Evolutionary conservation across 2,888 invertebrate genomes (phyloP).

Genomic region (Sycophila texana): DNA sequence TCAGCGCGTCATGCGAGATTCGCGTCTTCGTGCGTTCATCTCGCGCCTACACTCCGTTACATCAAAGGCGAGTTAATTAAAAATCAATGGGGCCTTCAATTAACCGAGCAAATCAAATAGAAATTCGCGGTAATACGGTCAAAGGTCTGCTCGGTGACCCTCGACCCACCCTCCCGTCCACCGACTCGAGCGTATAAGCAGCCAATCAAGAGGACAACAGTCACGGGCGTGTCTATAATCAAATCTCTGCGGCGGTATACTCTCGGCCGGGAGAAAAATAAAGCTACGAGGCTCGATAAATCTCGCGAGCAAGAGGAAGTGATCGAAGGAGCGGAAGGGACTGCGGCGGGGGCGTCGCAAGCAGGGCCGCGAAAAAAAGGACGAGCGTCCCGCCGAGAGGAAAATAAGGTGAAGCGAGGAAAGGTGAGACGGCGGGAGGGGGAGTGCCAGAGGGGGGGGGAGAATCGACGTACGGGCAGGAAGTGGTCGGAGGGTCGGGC

Average conservation of each 20-base stretch:
- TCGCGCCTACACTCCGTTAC: too few relatives aligned
- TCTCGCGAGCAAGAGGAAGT: constrained; percentile 36
- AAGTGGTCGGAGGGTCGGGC: constrained; percentile 8
- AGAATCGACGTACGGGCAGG: constrained; percentile 12
- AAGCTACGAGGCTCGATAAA: constrained; percentile 47
- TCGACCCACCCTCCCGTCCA: neutral
- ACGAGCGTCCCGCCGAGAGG: constrained; percentile 1
- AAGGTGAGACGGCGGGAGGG: constrained; percentile 51
- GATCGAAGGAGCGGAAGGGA: constrained; percentile 26
- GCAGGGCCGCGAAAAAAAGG: neutral
- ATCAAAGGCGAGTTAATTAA: neutral
- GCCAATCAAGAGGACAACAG: constrained; percentile 6
- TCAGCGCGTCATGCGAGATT: neutral
- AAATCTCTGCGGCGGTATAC: constrained; percentile 18
- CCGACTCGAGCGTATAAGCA: constrained; percentile 18
- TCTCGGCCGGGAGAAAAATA: constrained; percentile 25
- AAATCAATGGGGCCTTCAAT: neutral
- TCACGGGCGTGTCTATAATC: constrained; percentile 21
- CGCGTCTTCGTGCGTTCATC: too few relatives aligned
- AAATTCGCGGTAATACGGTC: constrained; percentile 10
- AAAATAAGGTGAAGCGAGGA: constrained; percentile 51
- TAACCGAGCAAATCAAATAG: constrained; percentile 6
- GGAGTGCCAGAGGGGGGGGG: constrained; percentile 8
- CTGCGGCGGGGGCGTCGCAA: neutral
- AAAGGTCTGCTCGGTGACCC: neutral